These are phyloP conservation scores for Riptortus pedestris DNA, from an alignment of 1,140 invertebrate species.

Conservation along the genomic window DNA sequence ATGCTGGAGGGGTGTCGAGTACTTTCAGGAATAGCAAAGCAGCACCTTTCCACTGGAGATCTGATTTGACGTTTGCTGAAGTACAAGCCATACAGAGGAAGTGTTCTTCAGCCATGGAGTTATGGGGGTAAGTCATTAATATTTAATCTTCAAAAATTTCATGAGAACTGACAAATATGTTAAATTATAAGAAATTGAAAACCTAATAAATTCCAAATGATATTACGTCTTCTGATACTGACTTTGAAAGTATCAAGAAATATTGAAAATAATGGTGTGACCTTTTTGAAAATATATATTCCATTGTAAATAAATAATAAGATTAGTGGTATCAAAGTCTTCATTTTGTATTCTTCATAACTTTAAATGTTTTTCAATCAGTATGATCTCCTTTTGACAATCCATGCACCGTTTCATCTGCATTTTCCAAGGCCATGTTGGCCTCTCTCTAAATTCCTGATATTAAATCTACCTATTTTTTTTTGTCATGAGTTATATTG, in stretches of 20 bases:
- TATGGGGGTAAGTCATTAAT: conserved; percentile 59
- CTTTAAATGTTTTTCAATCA: no score
- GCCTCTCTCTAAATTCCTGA: no score
- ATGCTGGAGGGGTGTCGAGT: conserved; percentile 68
- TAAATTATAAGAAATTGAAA: not conserved
- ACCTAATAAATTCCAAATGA: not conserved
- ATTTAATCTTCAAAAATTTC: not conserved
- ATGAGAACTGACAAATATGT: not conserved
- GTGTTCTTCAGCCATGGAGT: conserved; percentile 61
- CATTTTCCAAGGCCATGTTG: no score
- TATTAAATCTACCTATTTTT: no score
- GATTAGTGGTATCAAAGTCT: no score
- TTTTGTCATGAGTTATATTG: no score
- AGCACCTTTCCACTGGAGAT: conserved; percentile 74
- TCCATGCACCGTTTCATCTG: no score
- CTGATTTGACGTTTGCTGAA: conserved; percentile 52
- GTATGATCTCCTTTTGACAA: no score
- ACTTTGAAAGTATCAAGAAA: not conserved
- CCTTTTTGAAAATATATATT: not conserved
- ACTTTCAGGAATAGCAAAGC: conserved; percentile 71
- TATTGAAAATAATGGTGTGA: not conserved
- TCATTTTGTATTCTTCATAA: no score
- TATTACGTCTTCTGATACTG: not conserved
- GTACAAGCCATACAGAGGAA: conserved; percentile 52
- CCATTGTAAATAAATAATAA: not conserved